phyloP scores from a whole-genome alignment of 2,113 vertebrate genomes.

The Triplophysa siluroides region DNA sequence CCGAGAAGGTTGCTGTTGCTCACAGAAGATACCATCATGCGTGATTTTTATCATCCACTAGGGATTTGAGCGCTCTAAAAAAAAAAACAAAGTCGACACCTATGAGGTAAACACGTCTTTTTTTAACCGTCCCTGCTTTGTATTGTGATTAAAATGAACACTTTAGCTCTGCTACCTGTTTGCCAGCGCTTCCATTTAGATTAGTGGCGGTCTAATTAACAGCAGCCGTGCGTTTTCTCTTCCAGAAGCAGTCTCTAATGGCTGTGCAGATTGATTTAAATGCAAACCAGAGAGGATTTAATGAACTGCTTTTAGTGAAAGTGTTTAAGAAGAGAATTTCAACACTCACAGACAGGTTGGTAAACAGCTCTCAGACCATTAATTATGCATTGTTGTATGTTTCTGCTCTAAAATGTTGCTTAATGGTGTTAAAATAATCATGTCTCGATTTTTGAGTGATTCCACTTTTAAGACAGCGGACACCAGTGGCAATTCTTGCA shows the following conservation, averaged over 20 bases:
- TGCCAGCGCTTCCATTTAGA: conserved; percentile 74
- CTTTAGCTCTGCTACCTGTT: conserved; percentile 67
- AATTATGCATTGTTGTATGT: conserved; percentile 69
- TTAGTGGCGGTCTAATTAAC: conserved; percentile 73
- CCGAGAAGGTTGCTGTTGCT: neutral
- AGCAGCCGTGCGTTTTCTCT: conserved; percentile 61
- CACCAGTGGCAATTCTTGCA: conserved; percentile 19
- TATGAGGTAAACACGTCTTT: conserved; percentile 44
- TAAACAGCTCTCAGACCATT: conserved; percentile 68
- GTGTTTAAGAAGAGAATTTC: conserved; percentile 73
- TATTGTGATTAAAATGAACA: conserved; percentile 72
- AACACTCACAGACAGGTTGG: conserved; percentile 66
- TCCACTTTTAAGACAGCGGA: conserved; percentile 18
- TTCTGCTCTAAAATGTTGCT: conserved; percentile 57
- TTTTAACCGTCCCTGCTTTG: conserved; percentile 55
- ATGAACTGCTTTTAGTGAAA: conserved; percentile 76
- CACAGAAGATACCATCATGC: neutral
- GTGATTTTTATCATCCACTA: conserved; percentile 13
- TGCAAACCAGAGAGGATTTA: conserved; percentile 78
- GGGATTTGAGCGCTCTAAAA: neutral
- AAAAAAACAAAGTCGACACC: conserved; percentile 58
- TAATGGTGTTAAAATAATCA: conserved; percentile 55
- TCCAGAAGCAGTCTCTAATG: conserved; percentile 73
- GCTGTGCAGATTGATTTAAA: conserved; percentile 77
- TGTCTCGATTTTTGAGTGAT: conserved; percentile 39